Evolutionary conservation across 2,888 invertebrate species (phyloP).

Genomic region (Drosophila emarginata): DNA sequence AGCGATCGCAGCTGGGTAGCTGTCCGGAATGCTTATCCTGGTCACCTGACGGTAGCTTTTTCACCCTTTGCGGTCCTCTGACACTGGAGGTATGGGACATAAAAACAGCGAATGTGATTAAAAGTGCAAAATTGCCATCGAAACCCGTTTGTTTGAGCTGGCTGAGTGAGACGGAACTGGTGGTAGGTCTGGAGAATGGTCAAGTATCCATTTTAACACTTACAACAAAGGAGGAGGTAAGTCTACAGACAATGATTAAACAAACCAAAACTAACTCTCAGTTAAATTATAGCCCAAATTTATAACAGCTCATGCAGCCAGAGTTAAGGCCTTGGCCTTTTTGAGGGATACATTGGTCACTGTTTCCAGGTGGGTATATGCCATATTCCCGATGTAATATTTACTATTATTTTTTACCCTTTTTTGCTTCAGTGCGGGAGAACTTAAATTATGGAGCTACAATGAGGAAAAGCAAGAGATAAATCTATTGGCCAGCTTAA

Average conservation of each 20-base stretch:
- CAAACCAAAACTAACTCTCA: not conserved
- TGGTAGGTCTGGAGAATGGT: constrained; percentile 90
- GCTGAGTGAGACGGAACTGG: constrained; percentile 85
- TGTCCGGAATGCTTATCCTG: constrained; percentile 85
- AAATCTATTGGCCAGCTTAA: constrained; percentile 84
- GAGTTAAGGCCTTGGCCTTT: constrained; percentile 87
- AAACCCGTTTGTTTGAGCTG: constrained; percentile 89
- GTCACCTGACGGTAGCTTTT: constrained; percentile 89
- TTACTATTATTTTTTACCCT: not conserved
- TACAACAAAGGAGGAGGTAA: constrained; percentile 80
- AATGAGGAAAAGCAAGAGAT: constrained; percentile 69
- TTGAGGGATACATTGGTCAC: constrained; percentile 86
- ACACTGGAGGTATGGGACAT: constrained; percentile 91
- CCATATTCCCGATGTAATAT: not conserved
- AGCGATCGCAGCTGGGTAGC: constrained; percentile 82
- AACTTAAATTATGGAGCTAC: constrained; percentile 88
- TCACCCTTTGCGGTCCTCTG: constrained; percentile 88
- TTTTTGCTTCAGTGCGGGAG: constrained; percentile 85
- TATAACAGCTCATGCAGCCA: constrained; percentile 85
- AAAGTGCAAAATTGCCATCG: constrained; percentile 86
- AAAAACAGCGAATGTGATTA: constrained; percentile 88
- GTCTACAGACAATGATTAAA: not conserved
- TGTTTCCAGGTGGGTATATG: constrained; percentile 85
- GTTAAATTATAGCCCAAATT: constrained; percentile 35
- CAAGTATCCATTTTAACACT: constrained; percentile 85